phyloP scores from a whole-genome alignment of 2,797 vertebrate species.

The Cynopterus sphinx region DNA sequence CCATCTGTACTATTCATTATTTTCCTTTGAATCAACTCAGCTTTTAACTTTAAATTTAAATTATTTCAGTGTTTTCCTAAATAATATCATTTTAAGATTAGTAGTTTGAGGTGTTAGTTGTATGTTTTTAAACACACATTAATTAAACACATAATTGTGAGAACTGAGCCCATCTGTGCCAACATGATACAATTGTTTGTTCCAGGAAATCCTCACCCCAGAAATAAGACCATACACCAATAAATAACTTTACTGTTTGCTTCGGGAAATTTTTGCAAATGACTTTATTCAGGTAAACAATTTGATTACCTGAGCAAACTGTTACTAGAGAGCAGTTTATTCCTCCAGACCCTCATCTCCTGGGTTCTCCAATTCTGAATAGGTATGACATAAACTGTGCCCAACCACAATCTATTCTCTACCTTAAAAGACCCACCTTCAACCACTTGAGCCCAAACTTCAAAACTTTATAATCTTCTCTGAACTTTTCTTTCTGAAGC shows the following conservation, averaged over 20 bases:
- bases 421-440: not conserved
- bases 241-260: not conserved
- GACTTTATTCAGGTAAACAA: not conserved
- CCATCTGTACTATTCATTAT: not conserved
- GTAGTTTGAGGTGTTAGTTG: not conserved
- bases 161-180: not conserved
- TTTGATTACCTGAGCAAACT: not conserved
- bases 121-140: not conserved
- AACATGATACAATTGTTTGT: not conserved
- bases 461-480: not conserved
- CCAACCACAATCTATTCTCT: not conserved
- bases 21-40: slow-evolving; percentile 3
- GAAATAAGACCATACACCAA: not conserved
- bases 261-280: not conserved
- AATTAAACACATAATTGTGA: not conserved
- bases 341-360: not conserved
- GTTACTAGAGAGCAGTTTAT: not conserved
- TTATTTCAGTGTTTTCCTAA: not conserved
- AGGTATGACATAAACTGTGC: not conserved
- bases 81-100: not conserved
- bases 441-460: not conserved
- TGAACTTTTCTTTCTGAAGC: not conserved
- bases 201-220: not conserved
- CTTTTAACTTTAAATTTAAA: not conserved
- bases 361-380: not conserved